phyloP scores from a whole-genome alignment of 2,888 invertebrate genomes.

The Drosophila meridionalis region DNA sequence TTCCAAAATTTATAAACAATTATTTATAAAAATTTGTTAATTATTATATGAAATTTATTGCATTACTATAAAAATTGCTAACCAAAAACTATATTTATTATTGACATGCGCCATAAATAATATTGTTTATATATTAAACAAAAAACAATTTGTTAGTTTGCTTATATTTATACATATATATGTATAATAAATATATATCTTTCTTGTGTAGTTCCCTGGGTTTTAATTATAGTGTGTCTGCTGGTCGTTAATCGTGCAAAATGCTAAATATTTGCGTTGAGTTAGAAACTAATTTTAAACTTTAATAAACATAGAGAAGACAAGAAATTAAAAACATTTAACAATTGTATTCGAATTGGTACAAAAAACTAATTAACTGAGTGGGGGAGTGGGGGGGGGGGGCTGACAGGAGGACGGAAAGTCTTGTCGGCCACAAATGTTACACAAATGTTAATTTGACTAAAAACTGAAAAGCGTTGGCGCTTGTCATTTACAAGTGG shows the following conservation, averaged over 20 bases:
- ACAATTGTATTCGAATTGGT: conserved; percentile 49
- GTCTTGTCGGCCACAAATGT: conserved; percentile 36
- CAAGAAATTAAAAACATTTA: conserved; percentile 28
- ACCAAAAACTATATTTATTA: background rate
- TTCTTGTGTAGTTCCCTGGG: background rate
- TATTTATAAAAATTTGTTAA: too few species aligned
- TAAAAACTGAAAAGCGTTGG: conserved; percentile 39
- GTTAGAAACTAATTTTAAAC: conserved; percentile 10
- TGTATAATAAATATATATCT: background rate
- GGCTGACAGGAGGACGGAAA: background rate
- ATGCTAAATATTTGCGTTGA: background rate
- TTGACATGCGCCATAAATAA: conserved; percentile 2
- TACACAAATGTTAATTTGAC: conserved; percentile 31
- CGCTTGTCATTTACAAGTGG: conserved; percentile 58
- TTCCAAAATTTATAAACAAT: too few species aligned
- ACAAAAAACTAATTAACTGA: background rate
- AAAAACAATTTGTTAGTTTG: background rate
- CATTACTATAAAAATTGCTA: background rate
- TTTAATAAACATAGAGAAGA: conserved; percentile 27
- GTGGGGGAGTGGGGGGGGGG: background rate
- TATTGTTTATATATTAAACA: background rate
- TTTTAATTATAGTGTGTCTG: conserved; percentile 24
- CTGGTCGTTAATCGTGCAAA: background rate
- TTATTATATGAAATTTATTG: background rate
- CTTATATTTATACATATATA: background rate